Evolutionary conservation across 2,888 invertebrate species (phyloP), one percentile per base, ranked within the genome.

Genomic region (Cataglyphis rosenhaueri): DNA sequence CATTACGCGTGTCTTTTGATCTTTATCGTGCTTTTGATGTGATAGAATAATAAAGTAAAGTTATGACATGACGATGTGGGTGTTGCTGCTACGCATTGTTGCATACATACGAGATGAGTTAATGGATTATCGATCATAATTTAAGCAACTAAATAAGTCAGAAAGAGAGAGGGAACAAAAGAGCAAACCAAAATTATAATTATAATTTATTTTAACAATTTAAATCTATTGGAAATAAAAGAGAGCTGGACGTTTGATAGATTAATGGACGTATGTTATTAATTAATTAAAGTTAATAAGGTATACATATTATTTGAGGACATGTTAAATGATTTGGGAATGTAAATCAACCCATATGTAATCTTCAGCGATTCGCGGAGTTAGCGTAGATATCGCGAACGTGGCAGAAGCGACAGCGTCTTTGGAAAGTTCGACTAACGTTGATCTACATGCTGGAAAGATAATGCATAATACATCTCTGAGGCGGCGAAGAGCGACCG

Each of bases 381-480:
- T 73, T 75, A 55, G 57, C 84, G 35, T 44, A 74, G 70, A 75
- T 84, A 73, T 73, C 84, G 75, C 55, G 84, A 84, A 89, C 86
- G 85, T 83, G 86, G 84, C 85, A 83, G 76, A 70, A 88, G 85
- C 86, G 90, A 81, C 65, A 81, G 65, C 83, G 87, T 83, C 82
- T 90, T 87, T 89, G 81, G 89, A 90, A 93, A 93, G 91, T 93
- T 92, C 87, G 92, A 90, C 91, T 93, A 93, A 93, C 92, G 92
- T 90, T 93, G 93, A 93, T 93, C 92, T 93, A 93, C 92, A 92
- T 93, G 92, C 92, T 92, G 93, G 93, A 93, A 93, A 93, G 93
- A 93, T 93, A 93, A 93, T 93, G 93, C 93, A 93, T 93, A 92
- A 93, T 93, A 93, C 93, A 93, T 93, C 92, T 91, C 89, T 88